These are phyloP conservation scores for Spodoptera exigua DNA, from an alignment of 2,888 invertebrate species.

Conservation along the genomic window DNA sequence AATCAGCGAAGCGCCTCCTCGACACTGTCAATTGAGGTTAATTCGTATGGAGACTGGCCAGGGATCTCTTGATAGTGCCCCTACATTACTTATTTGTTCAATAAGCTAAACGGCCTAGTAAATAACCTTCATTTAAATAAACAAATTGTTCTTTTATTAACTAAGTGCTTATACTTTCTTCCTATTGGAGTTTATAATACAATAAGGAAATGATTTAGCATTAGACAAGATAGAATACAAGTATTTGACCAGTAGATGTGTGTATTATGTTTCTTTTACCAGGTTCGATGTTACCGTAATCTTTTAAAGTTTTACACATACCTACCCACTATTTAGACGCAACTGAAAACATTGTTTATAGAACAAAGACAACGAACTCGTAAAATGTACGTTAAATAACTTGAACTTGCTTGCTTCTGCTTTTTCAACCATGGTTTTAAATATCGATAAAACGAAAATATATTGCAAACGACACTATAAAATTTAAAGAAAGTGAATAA, in stretches of 20 bases:
- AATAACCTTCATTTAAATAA: conserved; percentile 68
- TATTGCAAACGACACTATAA: conserved; percentile 7
- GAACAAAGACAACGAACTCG: conserved; percentile 86
- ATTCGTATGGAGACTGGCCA: conserved; percentile 86
- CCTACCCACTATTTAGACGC: conserved; percentile 55
- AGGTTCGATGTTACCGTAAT: conserved; percentile 68
- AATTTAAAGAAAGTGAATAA: conserved; percentile 23
- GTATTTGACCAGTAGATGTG: conserved; percentile 42
- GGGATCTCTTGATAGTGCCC: conserved; percentile 83
- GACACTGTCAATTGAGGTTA: conserved; percentile 88
- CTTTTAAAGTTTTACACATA: conserved; percentile 71
- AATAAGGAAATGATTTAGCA: conserved; percentile 35
- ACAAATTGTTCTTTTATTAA: conserved; percentile 65
- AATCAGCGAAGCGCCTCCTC: conserved; percentile 88
- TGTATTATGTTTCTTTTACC: conserved; percentile 65
- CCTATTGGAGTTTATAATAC: conserved; percentile 28
- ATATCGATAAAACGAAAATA: conserved; percentile 21
- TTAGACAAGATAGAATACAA: conserved; percentile 20
- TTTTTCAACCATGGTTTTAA: conserved; percentile 45
- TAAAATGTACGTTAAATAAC: conserved; percentile 78
- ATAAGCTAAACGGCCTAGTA: conserved; percentile 82
- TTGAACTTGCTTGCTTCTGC: conserved; percentile 60
- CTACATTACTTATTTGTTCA: conserved; percentile 85
- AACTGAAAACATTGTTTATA: conserved; percentile 81
- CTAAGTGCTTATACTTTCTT: conserved; percentile 43